Evolutionary conservation across 2,113 vertebrate genomes (phyloP).

Genomic region (Nannospalax galili): DNA sequence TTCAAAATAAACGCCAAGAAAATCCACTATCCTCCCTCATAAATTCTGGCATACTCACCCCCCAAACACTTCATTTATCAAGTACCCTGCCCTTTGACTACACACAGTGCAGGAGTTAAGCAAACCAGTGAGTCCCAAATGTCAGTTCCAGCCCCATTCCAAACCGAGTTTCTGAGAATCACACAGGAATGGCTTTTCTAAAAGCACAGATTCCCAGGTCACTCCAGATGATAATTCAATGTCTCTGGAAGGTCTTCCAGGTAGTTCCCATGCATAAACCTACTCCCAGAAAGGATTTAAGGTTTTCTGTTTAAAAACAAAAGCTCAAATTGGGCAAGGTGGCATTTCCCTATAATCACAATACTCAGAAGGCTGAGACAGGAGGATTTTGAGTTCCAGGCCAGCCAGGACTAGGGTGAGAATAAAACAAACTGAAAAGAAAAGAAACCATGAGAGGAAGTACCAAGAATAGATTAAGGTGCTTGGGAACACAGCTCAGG

Average conservation of each 20-base stretch:
- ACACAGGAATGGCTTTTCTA: not conserved
- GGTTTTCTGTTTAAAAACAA: slow-evolving; percentile 30
- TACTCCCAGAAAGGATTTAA: slow-evolving; percentile 39
- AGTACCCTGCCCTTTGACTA: not conserved
- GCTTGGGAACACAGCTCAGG: not conserved
- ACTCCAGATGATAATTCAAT: not conserved
- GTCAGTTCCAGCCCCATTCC: not conserved
- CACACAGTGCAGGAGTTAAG: not conserved
- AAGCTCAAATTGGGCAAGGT: not conserved
- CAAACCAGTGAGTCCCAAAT: slow-evolving; percentile 36
- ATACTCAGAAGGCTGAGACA: not conserved
- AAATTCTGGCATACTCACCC: not conserved
- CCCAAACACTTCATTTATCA: not conserved
- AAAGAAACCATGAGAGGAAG: slow-evolving; percentile 37
- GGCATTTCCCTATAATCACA: not conserved
- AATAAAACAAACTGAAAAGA: slow-evolving; percentile 11
- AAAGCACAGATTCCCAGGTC: not conserved
- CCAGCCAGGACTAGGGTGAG: not conserved
- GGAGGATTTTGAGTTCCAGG: not conserved
- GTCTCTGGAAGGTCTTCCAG: not conserved
- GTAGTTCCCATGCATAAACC: not conserved
- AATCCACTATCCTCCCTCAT: not conserved
- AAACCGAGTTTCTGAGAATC: not conserved
- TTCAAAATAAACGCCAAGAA: slow-evolving; percentile 31
- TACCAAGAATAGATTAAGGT: not conserved